Evolutionary conservation across 2,113 vertebrate genomes (phyloP).

Genomic region (Apodemus sylvaticus): DNA sequence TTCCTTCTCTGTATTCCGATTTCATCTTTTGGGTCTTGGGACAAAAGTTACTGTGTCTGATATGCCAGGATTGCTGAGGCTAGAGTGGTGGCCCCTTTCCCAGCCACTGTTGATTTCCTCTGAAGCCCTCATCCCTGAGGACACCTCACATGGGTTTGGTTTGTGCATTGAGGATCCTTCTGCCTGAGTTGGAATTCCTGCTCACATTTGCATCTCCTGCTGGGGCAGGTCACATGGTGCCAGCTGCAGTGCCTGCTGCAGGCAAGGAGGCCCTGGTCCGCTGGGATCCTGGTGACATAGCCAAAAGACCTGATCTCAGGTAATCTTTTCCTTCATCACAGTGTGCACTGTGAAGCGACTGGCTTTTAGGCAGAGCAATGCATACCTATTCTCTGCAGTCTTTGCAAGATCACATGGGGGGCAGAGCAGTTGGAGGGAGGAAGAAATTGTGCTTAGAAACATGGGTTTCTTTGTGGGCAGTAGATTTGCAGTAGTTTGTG

Average conservation of each 20-base stretch:
- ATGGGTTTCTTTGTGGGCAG: not conserved
- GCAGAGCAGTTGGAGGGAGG: not conserved
- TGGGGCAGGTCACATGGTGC: fast-evolving
- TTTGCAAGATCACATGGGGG: not conserved
- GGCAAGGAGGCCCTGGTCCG: not conserved
- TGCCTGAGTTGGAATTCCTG: too few relatives aligned
- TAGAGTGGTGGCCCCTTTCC: not conserved
- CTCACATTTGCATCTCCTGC: not conserved
- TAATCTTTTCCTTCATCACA: not conserved
- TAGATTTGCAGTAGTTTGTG: not conserved
- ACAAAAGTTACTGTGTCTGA: not conserved
- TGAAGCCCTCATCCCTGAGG: not conserved
- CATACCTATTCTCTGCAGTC: not conserved
- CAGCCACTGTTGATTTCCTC: not conserved
- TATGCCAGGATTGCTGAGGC: not conserved
- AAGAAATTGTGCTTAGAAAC: not conserved
- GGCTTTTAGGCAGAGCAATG: not conserved
- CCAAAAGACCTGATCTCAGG: not conserved
- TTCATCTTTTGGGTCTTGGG: not conserved
- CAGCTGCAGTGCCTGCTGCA: not conserved
- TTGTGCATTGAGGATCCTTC: not conserved
- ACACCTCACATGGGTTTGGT: not conserved
- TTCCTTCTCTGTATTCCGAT: not conserved
- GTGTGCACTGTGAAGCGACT: not conserved
- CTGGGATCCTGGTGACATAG: not conserved